These are phyloP conservation scores for Amblyornis subalaris DNA, from an alignment of 2,113 vertebrate genomes.

Conservation along the genomic window DNA sequence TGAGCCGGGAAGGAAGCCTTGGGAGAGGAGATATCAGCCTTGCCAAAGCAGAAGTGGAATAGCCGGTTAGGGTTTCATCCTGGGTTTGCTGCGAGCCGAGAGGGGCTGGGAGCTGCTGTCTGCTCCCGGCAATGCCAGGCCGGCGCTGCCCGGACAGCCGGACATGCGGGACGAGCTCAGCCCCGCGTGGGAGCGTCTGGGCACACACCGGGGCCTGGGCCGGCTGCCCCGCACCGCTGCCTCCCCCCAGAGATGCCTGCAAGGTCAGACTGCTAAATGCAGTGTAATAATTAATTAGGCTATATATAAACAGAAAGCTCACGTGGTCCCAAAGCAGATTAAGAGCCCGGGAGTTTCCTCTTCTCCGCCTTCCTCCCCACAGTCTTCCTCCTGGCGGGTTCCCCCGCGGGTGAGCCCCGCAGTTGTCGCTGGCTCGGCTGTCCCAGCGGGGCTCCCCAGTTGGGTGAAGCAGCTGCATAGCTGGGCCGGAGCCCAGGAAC, in stretches of 20 bases:
- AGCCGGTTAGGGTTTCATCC: conserved; percentile 13
- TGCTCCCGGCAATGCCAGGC: neutral
- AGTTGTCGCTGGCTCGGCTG: neutral
- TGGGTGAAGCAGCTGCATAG: neutral
- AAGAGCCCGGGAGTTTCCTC: neutral
- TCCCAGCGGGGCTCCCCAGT: neutral
- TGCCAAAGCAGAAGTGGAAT: conserved; percentile 8
- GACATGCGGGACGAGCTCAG: neutral
- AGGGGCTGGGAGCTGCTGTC: neutral
- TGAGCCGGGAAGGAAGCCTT: neutral
- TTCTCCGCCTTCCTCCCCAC: rapidly evolving
- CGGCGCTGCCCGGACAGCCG: neutral
- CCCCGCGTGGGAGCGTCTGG: rapidly evolving
- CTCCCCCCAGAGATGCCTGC: neutral
- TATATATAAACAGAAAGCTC: conserved; percentile 48
- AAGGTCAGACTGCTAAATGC: conserved; percentile 28
- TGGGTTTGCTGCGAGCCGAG: neutral
- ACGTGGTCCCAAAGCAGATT: conserved; percentile 27
- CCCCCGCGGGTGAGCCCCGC: neutral
- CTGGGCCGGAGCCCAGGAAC: neutral
- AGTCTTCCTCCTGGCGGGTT: neutral
- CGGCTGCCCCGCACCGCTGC: neutral
- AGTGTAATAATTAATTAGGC: conserved; percentile 42
- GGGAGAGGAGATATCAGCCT: neutral
- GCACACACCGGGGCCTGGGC: neutral